Percentiles rank a stretch among this genome's conserved stretches.
Conservation (phyloP, 2,888 invertebrate genomes). For the Odontocerum albicorne region DNA sequence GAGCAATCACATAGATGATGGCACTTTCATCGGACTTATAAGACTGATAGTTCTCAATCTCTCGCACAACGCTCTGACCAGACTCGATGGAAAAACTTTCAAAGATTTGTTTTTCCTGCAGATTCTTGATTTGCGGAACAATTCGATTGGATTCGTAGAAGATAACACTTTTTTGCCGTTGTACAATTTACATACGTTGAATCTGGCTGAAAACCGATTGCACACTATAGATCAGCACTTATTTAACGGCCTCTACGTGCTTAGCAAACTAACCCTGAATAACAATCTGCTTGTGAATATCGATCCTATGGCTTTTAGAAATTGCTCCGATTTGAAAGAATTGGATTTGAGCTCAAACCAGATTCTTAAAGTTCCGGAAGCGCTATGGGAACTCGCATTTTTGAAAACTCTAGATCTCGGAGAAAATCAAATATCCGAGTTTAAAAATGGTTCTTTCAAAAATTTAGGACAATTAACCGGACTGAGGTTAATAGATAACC, state of each 20-base stretch:
- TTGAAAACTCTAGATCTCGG: slow-evolving; percentile 88
- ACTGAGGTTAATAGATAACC: slow-evolving; percentile 86
- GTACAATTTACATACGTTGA: slow-evolving; percentile 86
- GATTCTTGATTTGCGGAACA: slow-evolving; percentile 82
- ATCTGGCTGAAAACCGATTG: slow-evolving; percentile 84
- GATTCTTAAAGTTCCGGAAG: slow-evolving; percentile 78
- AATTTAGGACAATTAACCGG: slow-evolving; percentile 86
- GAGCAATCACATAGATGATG: slow-evolving; percentile 81
- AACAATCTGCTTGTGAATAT: slow-evolving; percentile 81
- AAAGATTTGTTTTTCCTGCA: slow-evolving; percentile 85
- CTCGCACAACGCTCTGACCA: slow-evolving; percentile 82
- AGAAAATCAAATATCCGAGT: slow-evolving; percentile 84
- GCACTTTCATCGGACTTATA: slow-evolving; percentile 83
- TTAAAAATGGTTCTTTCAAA: slow-evolving; percentile 82
- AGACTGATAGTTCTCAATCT: slow-evolving; percentile 82
- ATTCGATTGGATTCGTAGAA: slow-evolving; percentile 86
- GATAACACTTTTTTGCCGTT: slow-evolving; percentile 85
- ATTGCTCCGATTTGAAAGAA: slow-evolving; percentile 86
- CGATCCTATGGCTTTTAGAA: slow-evolving; percentile 80
- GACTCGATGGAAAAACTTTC: slow-evolving; percentile 81
- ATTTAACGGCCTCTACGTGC: slow-evolving; percentile 81
- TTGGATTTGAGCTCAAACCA: slow-evolving; percentile 87
- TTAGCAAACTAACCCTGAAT: slow-evolving; percentile 82
- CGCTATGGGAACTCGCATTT: slow-evolving; percentile 77
- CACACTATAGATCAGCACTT: slow-evolving; percentile 79